Evolutionary conservation across 2,888 invertebrate genomes (phyloP).

Genomic region (Andrena dorsata): DNA sequence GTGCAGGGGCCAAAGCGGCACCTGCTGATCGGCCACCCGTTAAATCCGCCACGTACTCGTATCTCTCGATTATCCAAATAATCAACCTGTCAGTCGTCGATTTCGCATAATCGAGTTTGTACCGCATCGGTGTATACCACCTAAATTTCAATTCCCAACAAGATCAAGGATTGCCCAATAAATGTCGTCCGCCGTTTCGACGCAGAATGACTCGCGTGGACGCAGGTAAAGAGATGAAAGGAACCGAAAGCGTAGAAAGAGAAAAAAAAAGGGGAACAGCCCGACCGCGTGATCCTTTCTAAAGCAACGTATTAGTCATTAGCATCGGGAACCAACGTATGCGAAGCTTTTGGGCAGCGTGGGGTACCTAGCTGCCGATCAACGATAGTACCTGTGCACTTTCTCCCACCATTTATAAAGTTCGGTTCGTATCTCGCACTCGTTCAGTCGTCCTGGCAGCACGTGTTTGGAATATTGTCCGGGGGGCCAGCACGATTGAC

Average conservation of each 20-base stretch:
- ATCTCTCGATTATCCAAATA: too few relatives aligned
- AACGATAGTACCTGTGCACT: conserved; percentile 74
- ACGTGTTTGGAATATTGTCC: conserved; percentile 50
- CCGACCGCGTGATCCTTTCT: conserved; percentile 37
- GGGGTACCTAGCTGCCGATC: conserved; percentile 59
- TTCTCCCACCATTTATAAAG: conserved; percentile 84
- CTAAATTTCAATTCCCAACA: not conserved
- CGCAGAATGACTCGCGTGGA: not conserved
- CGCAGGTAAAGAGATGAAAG: not conserved
- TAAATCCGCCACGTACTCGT: too few relatives aligned
- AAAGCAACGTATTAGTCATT: conserved; percentile 22
- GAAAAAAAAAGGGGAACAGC: not conserved
- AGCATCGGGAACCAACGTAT: conserved; percentile 11
- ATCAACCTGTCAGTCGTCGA: too few relatives aligned
- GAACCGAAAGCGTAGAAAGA: not conserved
- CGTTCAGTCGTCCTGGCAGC: conserved; percentile 79
- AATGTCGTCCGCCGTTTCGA: not conserved
- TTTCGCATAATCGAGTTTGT: too few relatives aligned
- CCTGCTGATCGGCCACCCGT: too few relatives aligned
- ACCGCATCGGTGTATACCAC: too few relatives aligned
- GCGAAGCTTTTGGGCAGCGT: conserved; percentile 66
- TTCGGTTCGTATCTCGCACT: conserved; percentile 76
- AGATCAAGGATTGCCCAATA: not conserved
- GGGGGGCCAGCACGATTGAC: conserved; percentile 10
- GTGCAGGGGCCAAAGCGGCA: too few relatives aligned